Conservation (phyloP, 53 echinoderm and acorn worm species). For the Luidia sarsii region DNA sequence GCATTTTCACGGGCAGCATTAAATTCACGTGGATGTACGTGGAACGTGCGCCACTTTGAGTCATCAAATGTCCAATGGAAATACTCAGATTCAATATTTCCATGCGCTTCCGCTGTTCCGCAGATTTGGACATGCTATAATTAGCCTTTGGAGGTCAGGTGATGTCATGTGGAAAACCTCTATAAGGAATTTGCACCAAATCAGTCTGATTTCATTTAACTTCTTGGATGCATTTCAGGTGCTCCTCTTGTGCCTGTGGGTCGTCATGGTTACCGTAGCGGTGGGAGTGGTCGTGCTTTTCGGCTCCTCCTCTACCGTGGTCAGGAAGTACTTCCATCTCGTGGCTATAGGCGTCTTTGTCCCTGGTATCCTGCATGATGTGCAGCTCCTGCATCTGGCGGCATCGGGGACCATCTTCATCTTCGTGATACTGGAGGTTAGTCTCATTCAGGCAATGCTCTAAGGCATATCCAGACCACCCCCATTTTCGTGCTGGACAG, state of each 20-base stretch:
- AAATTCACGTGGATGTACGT: too few species aligned
- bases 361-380: constrained; percentile 79
- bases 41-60: too few species aligned
- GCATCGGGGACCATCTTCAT: constrained; percentile 87
- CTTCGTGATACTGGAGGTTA: constrained; percentile 86
- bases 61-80: too few species aligned
- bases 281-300: constrained; percentile 65
- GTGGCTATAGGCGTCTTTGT: constrained; percentile 80
- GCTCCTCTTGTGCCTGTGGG: constrained; percentile 71
- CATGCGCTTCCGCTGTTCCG: too few species aligned
- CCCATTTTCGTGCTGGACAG: background rate
- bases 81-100: too few species aligned
- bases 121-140: too few species aligned
- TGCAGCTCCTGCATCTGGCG: constrained; percentile 73
- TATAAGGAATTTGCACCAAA: too few species aligned
- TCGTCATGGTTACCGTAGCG: constrained; percentile 62
- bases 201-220: too few species aligned
- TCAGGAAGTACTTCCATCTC: constrained; percentile 91
- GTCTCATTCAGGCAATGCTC: background rate
- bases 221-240: constrained; percentile 67
- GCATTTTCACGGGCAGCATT: too few species aligned
- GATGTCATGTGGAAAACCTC: too few species aligned
- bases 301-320: constrained; percentile 79
- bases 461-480: background rate
- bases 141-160: too few species aligned